Evolutionary conservation across 2,797 vertebrate species (phyloP).

Genomic region (Aulostomus chinensis): DNA sequence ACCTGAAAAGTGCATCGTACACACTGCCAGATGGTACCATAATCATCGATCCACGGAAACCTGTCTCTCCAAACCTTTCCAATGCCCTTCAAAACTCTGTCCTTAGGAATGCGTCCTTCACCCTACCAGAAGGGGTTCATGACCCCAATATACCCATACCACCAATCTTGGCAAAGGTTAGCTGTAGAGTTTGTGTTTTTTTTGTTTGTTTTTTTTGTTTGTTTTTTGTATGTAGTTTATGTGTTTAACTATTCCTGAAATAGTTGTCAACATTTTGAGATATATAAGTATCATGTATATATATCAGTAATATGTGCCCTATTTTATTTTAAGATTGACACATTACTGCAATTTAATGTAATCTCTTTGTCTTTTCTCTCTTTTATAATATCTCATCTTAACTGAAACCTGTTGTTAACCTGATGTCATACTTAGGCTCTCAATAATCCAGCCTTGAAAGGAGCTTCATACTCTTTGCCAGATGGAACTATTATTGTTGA

Average conservation of each 20-base stretch:
- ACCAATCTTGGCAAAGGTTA: conserved; percentile 68
- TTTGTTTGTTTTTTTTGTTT: too few relatives aligned
- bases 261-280: too few relatives aligned
- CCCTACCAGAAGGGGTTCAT: conserved; percentile 62
- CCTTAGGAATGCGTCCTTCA: conserved; percentile 56
- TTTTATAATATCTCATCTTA: background rate
- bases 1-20: conserved; percentile 74
- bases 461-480: conserved; percentile 72
- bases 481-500: conserved; percentile 80
- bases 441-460: conserved; percentile 75
- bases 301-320: too few relatives aligned
- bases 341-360: too few relatives aligned
- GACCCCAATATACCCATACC: conserved; percentile 67
- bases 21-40: conserved; percentile 81
- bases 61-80: conserved; percentile 70
- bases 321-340: too few relatives aligned
- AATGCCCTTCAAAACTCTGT: conserved; percentile 63
- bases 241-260: too few relatives aligned
- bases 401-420: conserved; percentile 7
- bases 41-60: conserved; percentile 76
- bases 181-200: conserved; percentile 4
- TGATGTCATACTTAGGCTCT: conserved; percentile 66
- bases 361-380: too few relatives aligned
- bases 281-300: too few relatives aligned
- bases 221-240: too few relatives aligned